A percentile compares a stretch with the other conserved stretches of the same genome.
These are phyloP conservation scores for Ephialtes manifestator DNA, from an alignment of 2,888 invertebrate genomes.

Conservation along the genomic window DNA sequence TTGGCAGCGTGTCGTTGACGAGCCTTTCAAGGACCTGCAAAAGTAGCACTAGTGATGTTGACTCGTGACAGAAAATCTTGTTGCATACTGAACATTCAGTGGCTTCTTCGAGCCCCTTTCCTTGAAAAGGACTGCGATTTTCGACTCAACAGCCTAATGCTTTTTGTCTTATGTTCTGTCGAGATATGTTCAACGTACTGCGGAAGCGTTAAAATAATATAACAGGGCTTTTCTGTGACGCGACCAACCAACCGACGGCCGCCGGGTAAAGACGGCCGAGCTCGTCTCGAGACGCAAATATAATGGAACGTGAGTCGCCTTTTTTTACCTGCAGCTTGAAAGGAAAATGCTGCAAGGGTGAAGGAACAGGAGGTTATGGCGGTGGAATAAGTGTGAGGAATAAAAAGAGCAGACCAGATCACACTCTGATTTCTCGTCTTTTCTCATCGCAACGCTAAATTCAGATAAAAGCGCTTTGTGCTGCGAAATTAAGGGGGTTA, in stretches of 20 bases:
- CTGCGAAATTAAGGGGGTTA: conserved; percentile 61
- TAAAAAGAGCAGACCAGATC: conserved; percentile 52
- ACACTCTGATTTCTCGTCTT: conserved; percentile 63
- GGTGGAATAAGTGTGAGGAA: conserved; percentile 57
- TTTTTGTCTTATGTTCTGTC: conserved; percentile 6
- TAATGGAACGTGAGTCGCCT: conserved; percentile 71
- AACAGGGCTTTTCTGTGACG: conserved; percentile 34
- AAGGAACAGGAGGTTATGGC: conserved; percentile 16
- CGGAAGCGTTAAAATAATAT: conserved; percentile 52
- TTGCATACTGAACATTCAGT: conserved; percentile 68
- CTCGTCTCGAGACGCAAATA: conserved; percentile 72
- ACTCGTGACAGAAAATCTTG: neutral
- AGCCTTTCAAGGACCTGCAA: neutral
- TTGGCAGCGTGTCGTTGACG: conserved; percentile 35
- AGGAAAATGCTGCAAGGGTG: conserved; percentile 41
- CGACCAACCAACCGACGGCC: conserved; percentile 64
- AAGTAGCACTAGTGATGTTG: neutral
- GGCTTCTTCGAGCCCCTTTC: conserved; percentile 72
- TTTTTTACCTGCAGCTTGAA: conserved; percentile 70
- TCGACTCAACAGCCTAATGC: conserved; percentile 72
- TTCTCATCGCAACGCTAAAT: conserved; percentile 64
- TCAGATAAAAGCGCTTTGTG: conserved; percentile 63
- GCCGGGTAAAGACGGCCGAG: conserved; percentile 36
- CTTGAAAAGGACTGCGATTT: conserved; percentile 77
- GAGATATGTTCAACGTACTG: conserved; percentile 37